These are phyloP conservation scores for Neosilurus mollespiculum DNA, from an alignment of 2,797 vertebrate species.

Conservation along the genomic window DNA sequence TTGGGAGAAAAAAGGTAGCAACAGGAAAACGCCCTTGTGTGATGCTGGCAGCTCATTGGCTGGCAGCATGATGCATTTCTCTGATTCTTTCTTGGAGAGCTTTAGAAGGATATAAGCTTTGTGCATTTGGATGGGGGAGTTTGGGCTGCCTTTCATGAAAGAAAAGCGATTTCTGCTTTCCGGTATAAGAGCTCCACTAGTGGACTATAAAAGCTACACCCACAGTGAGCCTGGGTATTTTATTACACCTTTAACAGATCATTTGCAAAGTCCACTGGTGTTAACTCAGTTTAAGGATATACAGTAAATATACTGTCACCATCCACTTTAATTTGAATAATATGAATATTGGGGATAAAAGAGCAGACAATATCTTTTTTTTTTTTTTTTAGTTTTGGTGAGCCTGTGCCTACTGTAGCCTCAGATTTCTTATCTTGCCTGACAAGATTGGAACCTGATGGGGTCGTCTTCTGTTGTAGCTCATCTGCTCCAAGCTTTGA, in stretches of 20 bases:
- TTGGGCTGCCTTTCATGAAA: constrained; percentile 38
- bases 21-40: constrained; percentile 43
- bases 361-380: not conserved
- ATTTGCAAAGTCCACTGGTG: not conserved
- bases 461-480: not conserved
- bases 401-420: not conserved
- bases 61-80: constrained; percentile 48
- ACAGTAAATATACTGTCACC: not conserved
- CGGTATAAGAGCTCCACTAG: constrained; percentile 21
- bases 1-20: constrained; percentile 24
- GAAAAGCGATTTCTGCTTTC: constrained; percentile 34
- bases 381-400: not conserved
- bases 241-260: not conserved
- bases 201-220: constrained; percentile 29
- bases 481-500: not conserved
- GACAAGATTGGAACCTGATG: not conserved
- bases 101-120: constrained; percentile 46
- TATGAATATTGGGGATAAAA: not conserved
- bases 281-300: not conserved
- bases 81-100: constrained; percentile 42
- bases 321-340: not conserved
- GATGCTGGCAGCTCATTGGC: constrained; percentile 48
- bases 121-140: constrained; percentile 34
- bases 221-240: constrained; percentile 2
- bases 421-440: not conserved